phyloP scores from a whole-genome alignment of 53 echinoderm and acorn worm species.

The Arbacia lixula region DNA sequence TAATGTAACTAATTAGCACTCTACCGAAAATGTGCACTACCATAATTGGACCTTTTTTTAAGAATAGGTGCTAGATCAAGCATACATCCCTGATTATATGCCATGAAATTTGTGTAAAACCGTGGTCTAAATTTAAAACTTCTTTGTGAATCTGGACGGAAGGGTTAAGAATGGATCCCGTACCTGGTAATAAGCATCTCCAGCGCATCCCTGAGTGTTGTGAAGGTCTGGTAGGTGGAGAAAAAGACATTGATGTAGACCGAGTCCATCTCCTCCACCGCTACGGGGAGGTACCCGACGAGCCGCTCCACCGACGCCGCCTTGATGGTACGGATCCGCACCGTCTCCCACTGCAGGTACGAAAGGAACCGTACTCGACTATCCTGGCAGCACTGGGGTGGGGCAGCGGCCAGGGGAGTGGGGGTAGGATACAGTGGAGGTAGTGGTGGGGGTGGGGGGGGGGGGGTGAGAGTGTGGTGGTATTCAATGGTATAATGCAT shows the following conservation, averaged over 20 bases:
- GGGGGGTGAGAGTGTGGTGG: background rate
- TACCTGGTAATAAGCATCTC: constrained; percentile 75
- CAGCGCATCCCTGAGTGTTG: constrained; percentile 77
- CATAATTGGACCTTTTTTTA: too few relatives aligned
- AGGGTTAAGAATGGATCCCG: too few relatives aligned
- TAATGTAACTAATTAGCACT: too few relatives aligned
- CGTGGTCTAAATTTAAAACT: too few relatives aligned
- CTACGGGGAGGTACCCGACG: constrained; percentile 76
- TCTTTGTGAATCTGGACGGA: too few relatives aligned
- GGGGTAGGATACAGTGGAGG: background rate
- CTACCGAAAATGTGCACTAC: too few relatives aligned
- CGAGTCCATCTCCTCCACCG: constrained; percentile 90
- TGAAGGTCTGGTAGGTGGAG: constrained; percentile 93
- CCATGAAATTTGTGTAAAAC: too few relatives aligned
- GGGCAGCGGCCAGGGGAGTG: constrained; percentile 4
- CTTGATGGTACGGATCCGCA: constrained; percentile 76
- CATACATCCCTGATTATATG: too few relatives aligned
- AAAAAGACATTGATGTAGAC: constrained; percentile 95
- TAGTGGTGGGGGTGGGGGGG: background rate
- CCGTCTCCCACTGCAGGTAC: constrained; percentile 79
- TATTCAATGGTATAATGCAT: background rate
- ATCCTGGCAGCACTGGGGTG: constrained; percentile 22
- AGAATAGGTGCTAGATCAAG: too few relatives aligned
- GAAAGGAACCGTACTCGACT: constrained; percentile 55
- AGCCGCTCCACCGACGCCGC: constrained; percentile 80